A percentile compares a stretch with the other conserved stretches of the same genome.
phyloP scores from a whole-genome alignment of 2,888 invertebrate species.

The Parelbella ahira region DNA sequence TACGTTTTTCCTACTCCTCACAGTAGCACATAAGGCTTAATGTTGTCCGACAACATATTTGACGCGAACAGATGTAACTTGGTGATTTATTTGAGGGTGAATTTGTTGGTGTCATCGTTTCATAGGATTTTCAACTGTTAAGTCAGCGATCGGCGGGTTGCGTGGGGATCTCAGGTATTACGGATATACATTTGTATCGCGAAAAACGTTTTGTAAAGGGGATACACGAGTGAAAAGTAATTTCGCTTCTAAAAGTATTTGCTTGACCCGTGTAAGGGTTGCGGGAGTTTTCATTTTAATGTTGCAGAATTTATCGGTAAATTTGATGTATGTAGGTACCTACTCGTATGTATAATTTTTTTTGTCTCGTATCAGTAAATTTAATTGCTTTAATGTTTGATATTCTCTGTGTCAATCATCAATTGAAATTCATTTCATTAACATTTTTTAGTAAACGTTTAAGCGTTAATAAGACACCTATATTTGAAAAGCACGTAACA shows the following conservation, averaged over 20 bases:
- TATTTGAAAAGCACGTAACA: no score
- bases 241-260: conserved; percentile 12
- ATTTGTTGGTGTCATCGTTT: conserved; percentile 46
- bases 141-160: conserved; percentile 27
- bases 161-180: conserved; percentile 23
- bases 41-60: conserved; percentile 21
- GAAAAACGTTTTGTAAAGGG: conserved; percentile 5
- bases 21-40: conserved; percentile 20
- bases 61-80: conserved; percentile 30
- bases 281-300: conserved; percentile 10
- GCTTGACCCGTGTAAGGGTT: conserved; percentile 4
- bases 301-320: background rate
- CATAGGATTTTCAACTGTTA: conserved; percentile 36
- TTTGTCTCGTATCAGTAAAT: conserved; percentile 13
- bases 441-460: no score
- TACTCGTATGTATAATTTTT: no score
- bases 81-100: conserved; percentile 44
- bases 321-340: no score
- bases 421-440: no score
- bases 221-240: conserved; percentile 13
- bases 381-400: conserved; percentile 6
- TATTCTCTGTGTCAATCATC: no score
- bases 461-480: no score
- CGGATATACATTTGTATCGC: conserved; percentile 18
- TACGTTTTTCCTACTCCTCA: background rate